Evolutionary conservation across 1,140 invertebrate genomes (phyloP).

Genomic region (Drosophila setifemur): DNA sequence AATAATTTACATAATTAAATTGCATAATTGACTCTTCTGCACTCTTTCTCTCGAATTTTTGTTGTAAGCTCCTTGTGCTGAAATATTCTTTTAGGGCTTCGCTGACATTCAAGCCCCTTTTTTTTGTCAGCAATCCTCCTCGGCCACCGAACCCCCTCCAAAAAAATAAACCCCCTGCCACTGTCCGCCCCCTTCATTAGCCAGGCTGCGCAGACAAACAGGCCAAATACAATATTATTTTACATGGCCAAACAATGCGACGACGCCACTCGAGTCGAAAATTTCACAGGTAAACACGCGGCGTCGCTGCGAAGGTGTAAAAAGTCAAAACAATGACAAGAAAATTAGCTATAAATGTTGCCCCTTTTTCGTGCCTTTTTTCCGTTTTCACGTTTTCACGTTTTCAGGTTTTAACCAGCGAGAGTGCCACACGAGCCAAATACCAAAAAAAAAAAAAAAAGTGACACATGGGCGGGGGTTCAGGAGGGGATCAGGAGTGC

Average conservation of each 20-base stretch:
- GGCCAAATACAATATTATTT: constrained; percentile 67
- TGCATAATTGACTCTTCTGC: not conserved
- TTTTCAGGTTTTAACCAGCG: constrained; percentile 33
- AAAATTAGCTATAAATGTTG: constrained; percentile 63
- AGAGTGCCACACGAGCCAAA: constrained; percentile 12
- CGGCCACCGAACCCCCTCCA: not conserved
- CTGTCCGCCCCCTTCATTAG: constrained; percentile 49
- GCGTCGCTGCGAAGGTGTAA: constrained; percentile 45
- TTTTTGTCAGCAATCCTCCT: not conserved
- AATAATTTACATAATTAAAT: too few relatives aligned
- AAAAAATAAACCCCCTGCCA: not conserved
- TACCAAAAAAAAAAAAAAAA: not conserved
- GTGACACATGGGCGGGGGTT: too few relatives aligned
- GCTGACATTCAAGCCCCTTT: constrained; percentile 25
- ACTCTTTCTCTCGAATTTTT: too few relatives aligned
- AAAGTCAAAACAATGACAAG: constrained; percentile 61
- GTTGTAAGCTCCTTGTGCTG: not conserved
- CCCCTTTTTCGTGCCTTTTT: constrained; percentile 23
- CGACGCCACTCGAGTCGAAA: constrained; percentile 35
- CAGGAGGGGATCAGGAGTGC: not conserved
- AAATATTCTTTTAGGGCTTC: constrained; percentile 29
- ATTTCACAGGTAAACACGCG: constrained; percentile 49
- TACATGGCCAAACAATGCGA: constrained; percentile 64
- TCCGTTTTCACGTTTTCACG: not conserved
- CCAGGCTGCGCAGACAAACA: constrained; percentile 43